Evolutionary conservation across 2,888 invertebrate species (phyloP), one percentile per base, ranked within the genome.

Genomic region (Pomacea canaliculata): DNA sequence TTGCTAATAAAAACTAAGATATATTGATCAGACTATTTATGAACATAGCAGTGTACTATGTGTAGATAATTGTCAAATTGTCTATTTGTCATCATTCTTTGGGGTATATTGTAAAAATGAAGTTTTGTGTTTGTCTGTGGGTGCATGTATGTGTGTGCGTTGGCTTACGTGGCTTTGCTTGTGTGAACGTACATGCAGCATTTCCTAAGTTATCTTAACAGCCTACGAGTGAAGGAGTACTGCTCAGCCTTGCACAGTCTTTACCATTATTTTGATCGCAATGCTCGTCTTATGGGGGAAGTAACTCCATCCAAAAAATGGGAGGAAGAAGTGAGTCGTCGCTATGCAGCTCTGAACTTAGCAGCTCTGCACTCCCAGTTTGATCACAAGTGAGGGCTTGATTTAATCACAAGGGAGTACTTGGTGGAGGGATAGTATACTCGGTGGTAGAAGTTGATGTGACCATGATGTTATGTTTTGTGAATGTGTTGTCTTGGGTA

Each of bases 271-370:
- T 95, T 96, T 90, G 95, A 96, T 83, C 88, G 89, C 27, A 88
- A 87, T 73, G 93, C 93, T 70, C 83, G 83, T 85, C 90, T 70
- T 77, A 87, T 77, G 10, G 78, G 67, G n/a, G 77, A 81, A 18
- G 75, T 76, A 48, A 78, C 77, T 63, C 76, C 77, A 27, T 81
- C 82, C 72, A 80, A 80, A 67, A 82, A 81, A 66, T 79, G 78
- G 18, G 79, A 90, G 60, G 91, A 91, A 60, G 89, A 88, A 71
- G 87, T 85, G 49, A 84, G 84, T 73, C 94, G 94, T 87, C 93
- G 97, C 87, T 97, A 95, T 89, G 96, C 97, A 10, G 96, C 96
- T 27, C 92, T 97, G n/a, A 97, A 97, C 90, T 92, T 97, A 81
- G 96, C 97, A 0, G 95, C 96, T 46, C 92, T 97, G 85, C 96